Evolutionary conservation across 2,888 invertebrate species (phyloP), one percentile per base, ranked within the genome.

Genomic region (Camptogramma bilineatum): DNA sequence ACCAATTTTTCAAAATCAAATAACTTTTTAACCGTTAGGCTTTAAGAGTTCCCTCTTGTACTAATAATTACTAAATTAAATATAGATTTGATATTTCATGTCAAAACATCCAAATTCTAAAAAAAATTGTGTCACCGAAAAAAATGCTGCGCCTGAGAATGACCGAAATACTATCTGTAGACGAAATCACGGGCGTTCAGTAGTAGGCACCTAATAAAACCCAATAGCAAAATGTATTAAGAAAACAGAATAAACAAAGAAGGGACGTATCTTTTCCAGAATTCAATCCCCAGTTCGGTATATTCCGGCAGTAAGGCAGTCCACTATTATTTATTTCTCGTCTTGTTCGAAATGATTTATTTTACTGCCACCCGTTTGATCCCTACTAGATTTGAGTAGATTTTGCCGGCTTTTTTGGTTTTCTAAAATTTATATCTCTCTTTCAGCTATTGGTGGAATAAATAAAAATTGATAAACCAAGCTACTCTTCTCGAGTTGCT

Each of bases 301-400:
- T 62, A 65, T 68, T 64, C 64, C 53, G 24, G 69, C 58, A 42
- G 57, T 60, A 68, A 63, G 64, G 62, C 59, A 65, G 70, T 70
- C 66, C 60, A 71, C 73, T 74, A 76, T 77, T 78, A 76, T 77
- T 79, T 78, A 76, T 77, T 77, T 73, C 71, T 72, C 71, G 70
- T 73, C 73, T 70, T 64, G 62, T 64, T 72, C 70, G 68, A 65
- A 71, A 76, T 78, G 77, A 79, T 78, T 79, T 78, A 78, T 78
- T 75, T 65, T 68, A 68, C 68, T 62, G 60, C 62, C 53, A 54
- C 64, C 58, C 68, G 58, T 68, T 55, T 62, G 64, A 68, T 62
- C 65, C 65, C 34, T 48, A 70, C 8, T 54, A 54, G 62, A 51
- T 39, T 54, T 51, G 34, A 18, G 31, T 46, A 42, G 24, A 16